These are phyloP conservation scores for Ruditapes philippinarum DNA, from an alignment of 1,140 invertebrate genomes.

Conservation along the genomic window DNA sequence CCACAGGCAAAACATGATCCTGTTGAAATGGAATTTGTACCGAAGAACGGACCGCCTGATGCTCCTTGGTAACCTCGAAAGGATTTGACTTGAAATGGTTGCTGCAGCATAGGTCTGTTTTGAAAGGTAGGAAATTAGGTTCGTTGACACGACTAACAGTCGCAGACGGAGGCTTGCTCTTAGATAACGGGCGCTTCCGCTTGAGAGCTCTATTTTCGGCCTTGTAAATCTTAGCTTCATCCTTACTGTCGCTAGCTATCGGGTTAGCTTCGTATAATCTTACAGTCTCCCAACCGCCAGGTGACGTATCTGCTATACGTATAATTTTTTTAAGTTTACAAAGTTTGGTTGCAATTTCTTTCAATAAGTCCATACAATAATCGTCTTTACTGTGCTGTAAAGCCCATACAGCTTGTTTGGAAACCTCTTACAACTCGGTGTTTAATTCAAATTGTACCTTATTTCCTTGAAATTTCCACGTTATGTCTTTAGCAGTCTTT, in stretches of 20 bases:
- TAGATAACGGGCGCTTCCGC: not conserved
- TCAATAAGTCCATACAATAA: not conserved
- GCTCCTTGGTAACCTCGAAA: too few species aligned
- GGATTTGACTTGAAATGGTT: too few species aligned
- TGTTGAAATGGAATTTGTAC: not conserved
- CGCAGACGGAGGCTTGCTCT: too few species aligned
- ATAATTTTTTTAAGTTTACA: too few species aligned
- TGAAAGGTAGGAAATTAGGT: too few species aligned
- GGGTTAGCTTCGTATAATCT: not conserved
- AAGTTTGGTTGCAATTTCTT: not conserved
- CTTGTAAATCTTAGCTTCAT: slow-evolving; percentile 11
- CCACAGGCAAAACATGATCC: too few species aligned
- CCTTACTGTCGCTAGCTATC: slow-evolving; percentile 8
- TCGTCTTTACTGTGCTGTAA: not conserved
- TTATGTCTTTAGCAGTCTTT: not conserved
- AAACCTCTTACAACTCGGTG: not conserved
- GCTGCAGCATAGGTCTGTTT: too few species aligned
- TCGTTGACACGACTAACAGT: too few species aligned
- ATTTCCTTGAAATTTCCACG: slow-evolving; percentile 20
- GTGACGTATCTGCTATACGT: too few species aligned
- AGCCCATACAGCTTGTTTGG: not conserved
- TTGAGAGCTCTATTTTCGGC: slow-evolving; percentile 17
- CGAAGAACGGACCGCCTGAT: not conserved
- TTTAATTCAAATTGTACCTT: slow-evolving; percentile 35
- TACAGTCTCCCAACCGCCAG: not conserved